Evolutionary conservation across 2,888 invertebrate species (phyloP), one percentile per base, ranked within the genome.

Genomic region (Eupithecia subfuscata): DNA sequence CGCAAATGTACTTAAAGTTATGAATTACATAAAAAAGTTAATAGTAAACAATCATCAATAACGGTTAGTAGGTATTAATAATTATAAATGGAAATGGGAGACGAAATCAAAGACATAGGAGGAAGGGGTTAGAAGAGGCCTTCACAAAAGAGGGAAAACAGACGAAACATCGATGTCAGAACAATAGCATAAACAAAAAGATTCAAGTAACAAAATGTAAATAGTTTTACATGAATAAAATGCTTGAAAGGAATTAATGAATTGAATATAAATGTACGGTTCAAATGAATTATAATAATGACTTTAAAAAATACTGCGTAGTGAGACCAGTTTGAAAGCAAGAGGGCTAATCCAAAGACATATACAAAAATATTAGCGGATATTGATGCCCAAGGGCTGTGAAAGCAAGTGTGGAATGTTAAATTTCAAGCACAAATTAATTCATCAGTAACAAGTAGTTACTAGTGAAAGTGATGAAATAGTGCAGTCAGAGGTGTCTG

Each of bases 381-480:
- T 22, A 9, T 52, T 16, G 8, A 22, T 22, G 56, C 56, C 22
- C 60, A 60, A 12, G 60, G 25, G 56, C 56, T 56, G 12, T 25
- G 12, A 60, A 60, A 22, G 6, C 60, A 25, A 14, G 25, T 25
- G 25, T 60, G 22, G 5, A 25, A 60, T 25, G 60, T 25, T 25
- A 60, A 60, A 60, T 60, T 60, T 25, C 1, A 60, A 60, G 25
- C 60, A 25, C 12, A 60, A 12, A 60, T 60, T 25, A 60, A 60
- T 60, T 12, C 14, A 56, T 22, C 52, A 60, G 60, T 60, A 56
- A 14, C 22, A 22, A 22, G 56, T 56, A n/a, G 52, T 3, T 6
- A 60, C 60, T 25, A 25, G 60, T 25, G 60, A 60, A 60, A 60
- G 60, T 60, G 14, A 60, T 14, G 60, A 60, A 60, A 60, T 60